Evolutionary conservation across 2,113 vertebrate species (phyloP).

Genomic region (Ivindomyrus marchei): DNA sequence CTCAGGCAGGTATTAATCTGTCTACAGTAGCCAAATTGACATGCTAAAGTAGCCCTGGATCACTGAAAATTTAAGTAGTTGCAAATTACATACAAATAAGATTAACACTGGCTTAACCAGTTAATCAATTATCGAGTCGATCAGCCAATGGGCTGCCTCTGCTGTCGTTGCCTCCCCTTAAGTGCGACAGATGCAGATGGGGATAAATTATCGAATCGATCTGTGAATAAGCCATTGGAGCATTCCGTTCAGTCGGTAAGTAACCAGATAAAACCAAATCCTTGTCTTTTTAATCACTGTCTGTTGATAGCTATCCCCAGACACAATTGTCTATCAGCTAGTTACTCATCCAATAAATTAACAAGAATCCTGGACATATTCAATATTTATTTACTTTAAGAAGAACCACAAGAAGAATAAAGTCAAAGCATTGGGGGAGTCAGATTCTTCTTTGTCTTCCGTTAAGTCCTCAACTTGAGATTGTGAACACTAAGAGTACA

Average conservation of each 20-base stretch:
- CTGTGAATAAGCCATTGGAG: neutral
- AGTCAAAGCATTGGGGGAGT: neutral
- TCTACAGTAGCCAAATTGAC: neutral
- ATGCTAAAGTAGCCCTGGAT: neutral
- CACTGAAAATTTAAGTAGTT: neutral
- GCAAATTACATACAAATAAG: neutral
- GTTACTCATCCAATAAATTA: constrained; percentile 12
- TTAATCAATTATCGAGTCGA: constrained; percentile 4
- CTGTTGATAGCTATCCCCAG: neutral
- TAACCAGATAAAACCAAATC: neutral
- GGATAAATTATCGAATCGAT: neutral
- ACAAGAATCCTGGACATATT: neutral
- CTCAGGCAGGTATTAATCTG: neutral
- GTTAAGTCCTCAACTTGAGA: neutral
- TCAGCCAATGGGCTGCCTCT: neutral
- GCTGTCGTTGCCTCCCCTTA: neutral
- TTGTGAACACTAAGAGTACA: neutral
- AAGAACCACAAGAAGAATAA: neutral
- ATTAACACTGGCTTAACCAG: constrained; percentile 4
- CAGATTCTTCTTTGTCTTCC: neutral
- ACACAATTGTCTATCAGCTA: neutral
- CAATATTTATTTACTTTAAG: neutral
- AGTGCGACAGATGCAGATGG: neutral
- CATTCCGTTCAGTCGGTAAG: neutral
- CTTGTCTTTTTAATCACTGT: neutral